Percentiles rank a stretch among this genome's conserved stretches.
Evolutionary conservation across 2,113 vertebrate genomes (phyloP).

Genomic region (Acanthisitta chloris): DNA sequence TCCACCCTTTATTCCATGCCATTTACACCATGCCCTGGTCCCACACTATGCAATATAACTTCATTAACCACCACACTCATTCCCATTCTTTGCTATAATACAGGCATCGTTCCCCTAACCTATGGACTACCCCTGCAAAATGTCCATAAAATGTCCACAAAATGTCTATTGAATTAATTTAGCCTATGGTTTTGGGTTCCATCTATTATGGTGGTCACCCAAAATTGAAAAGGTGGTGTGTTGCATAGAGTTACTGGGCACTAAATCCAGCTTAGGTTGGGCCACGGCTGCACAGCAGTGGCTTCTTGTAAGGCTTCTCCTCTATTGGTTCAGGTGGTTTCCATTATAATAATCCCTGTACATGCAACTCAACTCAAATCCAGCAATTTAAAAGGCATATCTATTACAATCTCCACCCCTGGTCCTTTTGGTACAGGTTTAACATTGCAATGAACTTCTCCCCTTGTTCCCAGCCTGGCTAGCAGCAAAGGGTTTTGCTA

Average conservation of each 20-base stretch:
- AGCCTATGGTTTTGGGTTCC: not conserved
- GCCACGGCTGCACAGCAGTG: not conserved
- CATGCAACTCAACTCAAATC: not conserved
- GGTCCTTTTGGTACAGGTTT: not conserved
- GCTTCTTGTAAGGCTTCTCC: not conserved
- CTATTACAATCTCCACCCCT: not conserved
- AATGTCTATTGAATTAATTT: not conserved
- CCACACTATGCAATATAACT: not conserved
- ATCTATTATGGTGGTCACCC: not conserved
- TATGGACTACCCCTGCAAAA: not conserved
- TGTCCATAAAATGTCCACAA: not conserved
- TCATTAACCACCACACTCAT: not conserved
- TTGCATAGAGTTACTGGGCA: not conserved
- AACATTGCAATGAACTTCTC: not conserved
- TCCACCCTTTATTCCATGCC: too few species aligned
- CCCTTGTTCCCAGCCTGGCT: not conserved
- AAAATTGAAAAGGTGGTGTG: not conserved
- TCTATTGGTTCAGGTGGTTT: not conserved
- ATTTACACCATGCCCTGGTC: not conserved
- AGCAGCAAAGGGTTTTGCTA: not conserved
- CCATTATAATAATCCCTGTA: not conserved
- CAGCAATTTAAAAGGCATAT: not conserved
- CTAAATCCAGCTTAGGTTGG: not conserved
- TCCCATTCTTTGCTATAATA: not conserved
- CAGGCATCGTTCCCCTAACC: not conserved